phyloP scores from a whole-genome alignment of 2,797 vertebrate species.

The Onychomys arenicola region DNA sequence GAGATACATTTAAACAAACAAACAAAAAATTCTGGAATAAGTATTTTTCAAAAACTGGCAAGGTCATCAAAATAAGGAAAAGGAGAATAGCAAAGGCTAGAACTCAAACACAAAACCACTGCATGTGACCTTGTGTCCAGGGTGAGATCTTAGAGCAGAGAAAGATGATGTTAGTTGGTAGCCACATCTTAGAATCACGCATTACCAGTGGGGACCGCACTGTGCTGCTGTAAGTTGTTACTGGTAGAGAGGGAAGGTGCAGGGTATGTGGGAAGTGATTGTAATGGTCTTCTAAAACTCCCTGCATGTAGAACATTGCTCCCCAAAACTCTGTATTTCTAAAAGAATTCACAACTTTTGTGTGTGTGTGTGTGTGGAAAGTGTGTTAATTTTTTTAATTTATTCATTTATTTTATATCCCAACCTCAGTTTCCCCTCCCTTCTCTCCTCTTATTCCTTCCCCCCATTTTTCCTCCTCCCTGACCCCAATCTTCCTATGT shows the following conservation, averaged over 20 bases:
- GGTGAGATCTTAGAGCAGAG: not conserved
- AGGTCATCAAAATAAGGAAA: not conserved
- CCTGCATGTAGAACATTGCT: slow-evolving; percentile 10
- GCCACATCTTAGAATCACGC: not conserved
- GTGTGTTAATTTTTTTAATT: not conserved
- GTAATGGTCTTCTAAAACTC: not conserved
- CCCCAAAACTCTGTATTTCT: slow-evolving; percentile 64
- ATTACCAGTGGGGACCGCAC: not conserved
- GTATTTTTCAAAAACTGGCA: not conserved
- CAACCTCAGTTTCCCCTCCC: not conserved
- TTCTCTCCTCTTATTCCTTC: not conserved
- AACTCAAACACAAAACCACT: not conserved
- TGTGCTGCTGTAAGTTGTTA: not conserved
- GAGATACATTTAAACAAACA: not conserved
- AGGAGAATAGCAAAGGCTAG: not conserved
- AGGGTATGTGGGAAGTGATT: not conserved
- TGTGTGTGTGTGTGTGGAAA: not conserved
- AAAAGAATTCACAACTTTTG: slow-evolving; percentile 68
- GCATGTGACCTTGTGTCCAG: not conserved
- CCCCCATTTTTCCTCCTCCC: no score
- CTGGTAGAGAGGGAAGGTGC: not conserved
- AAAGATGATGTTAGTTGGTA: not conserved
- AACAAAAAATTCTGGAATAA: not conserved
- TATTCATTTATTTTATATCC: not conserved
- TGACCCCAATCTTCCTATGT: not conserved